Evolutionary conservation across 2,888 invertebrate genomes (phyloP), one percentile per base, ranked within the genome.

Genomic region (Drosophila maculinotata): DNA sequence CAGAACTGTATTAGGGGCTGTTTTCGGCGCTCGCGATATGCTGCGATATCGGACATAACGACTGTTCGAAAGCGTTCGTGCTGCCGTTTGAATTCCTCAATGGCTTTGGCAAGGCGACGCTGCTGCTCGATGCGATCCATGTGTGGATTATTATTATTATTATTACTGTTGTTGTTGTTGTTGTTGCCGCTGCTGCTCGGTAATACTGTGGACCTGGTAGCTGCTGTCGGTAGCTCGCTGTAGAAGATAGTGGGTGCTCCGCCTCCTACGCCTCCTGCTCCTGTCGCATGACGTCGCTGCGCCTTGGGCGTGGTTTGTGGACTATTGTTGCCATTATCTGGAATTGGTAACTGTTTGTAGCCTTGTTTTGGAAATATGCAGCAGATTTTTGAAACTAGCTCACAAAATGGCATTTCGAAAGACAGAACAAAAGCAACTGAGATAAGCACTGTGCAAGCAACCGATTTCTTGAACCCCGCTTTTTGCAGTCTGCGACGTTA

Each of bases 1-100:
- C 80, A 91, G 70, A 91, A 82, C 69, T 90, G 85, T 60, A 91
- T 90, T 3, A 91, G 76, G 17, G 91, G 91, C 60, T 88, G 82
- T 9, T 76, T 76, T 33, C 83, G 88, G 33, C 86, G 71, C 30
- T 77, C 66, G 28, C 87, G 86, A 68, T 90, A 87, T 8, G 79
- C 84, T 7, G 74, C 64, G 12, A 91, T 77, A 62, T 91, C 90
- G 6, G 78, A 75, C 85, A 91, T 84, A 23, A 91, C 81, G 36
- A 86, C 57, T 28, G 76, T 59, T 8, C 89, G 87, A 69, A 88
- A 89, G 33, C 68, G 69, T 54, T 92, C 90, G 44, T 91, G 91
- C 9, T 70, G 52, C 12, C 71, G 69, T 3, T 68, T 72, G 39
- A 90, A 91, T 28, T 80, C 71, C 6, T 70, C 72, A 1, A 39